These are phyloP conservation scores for Brachystomella parvula DNA, from an alignment of 1,140 invertebrate species.

Conservation along the genomic window DNA sequence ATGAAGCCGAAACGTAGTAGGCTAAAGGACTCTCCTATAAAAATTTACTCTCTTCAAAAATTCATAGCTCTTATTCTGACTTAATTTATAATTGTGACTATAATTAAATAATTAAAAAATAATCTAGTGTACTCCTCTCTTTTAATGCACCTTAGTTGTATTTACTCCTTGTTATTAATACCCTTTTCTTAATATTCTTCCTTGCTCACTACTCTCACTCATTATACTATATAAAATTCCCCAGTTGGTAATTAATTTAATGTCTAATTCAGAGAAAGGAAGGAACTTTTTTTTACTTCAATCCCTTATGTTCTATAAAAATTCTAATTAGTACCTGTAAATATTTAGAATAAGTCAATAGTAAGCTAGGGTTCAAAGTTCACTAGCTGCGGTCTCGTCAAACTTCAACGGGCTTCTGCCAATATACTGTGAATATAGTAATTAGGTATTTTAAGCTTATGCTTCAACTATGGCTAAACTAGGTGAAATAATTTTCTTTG, in stretches of 20 bases:
- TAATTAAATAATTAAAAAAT: background rate
- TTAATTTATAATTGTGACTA: too few relatives aligned
- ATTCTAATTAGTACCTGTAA: background rate
- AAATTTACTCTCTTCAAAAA: background rate
- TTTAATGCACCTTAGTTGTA: background rate
- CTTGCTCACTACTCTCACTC: background rate
- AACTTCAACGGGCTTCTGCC: too few relatives aligned
- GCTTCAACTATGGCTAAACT: too few relatives aligned
- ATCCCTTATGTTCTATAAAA: background rate
- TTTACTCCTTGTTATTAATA: background rate
- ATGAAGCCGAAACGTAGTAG: background rate
- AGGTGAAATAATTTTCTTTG: too few relatives aligned
- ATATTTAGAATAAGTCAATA: background rate
- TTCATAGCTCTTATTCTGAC: too few relatives aligned
- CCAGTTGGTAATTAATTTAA: too few relatives aligned
- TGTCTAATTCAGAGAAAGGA: too few relatives aligned
- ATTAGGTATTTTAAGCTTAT: too few relatives aligned
- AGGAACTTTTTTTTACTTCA: background rate
- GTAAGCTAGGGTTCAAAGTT: background rate
- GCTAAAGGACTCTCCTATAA: constrained; percentile 1
- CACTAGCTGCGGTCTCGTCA: too few relatives aligned
- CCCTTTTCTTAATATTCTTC: too few relatives aligned
- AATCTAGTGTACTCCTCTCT: background rate
- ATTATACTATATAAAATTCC: background rate
- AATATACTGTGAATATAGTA: too few relatives aligned